Conservation (phyloP, 1,140 invertebrate genomes). For the Platyscapa corneri region DNA sequence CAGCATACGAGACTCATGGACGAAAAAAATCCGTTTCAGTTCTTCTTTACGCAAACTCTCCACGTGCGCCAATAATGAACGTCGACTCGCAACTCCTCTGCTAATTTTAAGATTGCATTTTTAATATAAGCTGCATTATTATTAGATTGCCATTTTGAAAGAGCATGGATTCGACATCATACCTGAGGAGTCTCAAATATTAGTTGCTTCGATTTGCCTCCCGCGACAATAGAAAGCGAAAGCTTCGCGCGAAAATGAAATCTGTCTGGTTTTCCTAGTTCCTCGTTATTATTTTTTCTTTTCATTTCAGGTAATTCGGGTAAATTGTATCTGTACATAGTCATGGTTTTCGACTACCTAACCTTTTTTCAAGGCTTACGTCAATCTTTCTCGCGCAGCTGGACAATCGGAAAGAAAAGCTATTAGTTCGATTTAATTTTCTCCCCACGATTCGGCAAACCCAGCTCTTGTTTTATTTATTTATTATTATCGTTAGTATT, state of each 20-base stretch:
- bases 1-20: background rate
- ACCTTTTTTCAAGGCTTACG: background rate
- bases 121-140: background rate
- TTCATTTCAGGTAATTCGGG: constrained; percentile 34
- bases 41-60: background rate
- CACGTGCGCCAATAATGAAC: background rate
- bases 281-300: background rate
- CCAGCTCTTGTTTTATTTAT: background rate
- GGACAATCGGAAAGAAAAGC: background rate
- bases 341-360: background rate
- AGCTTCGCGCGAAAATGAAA: background rate
- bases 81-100: background rate
- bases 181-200: background rate
- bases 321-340: constrained; percentile 25
- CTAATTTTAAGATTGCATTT: background rate
- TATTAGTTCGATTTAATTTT: background rate
- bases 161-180: background rate
- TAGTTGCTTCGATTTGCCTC: background rate
- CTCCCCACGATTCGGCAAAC: background rate
- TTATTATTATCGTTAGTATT: background rate
- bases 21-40: constrained; percentile 21
- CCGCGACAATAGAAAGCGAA: constrained; percentile 12
- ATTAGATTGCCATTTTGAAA: background rate
- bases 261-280: constrained; percentile 2
- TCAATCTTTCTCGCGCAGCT: background rate